Conservation (phyloP, 2,113 vertebrate genomes). For the Phrynosoma blainvillii region DNA sequence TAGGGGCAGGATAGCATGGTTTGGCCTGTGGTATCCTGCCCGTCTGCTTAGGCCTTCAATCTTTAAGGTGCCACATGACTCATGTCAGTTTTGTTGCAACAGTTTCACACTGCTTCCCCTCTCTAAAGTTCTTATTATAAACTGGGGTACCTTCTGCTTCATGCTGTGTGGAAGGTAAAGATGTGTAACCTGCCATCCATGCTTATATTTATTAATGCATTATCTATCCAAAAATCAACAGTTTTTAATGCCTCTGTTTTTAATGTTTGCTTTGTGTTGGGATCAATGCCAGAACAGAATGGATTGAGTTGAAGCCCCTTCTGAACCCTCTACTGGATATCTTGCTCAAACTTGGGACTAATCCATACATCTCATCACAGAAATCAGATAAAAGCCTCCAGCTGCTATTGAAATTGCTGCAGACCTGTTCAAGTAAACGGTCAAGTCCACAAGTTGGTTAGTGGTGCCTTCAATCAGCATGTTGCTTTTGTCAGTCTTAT, state of each 20-base stretch:
- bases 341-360: slow-evolving; percentile 86
- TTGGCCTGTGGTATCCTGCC: too few species aligned
- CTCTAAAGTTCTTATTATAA: background rate
- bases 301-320: slow-evolving; percentile 76
- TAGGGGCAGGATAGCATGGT: too few species aligned
- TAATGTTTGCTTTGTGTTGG: slow-evolving; percentile 72
- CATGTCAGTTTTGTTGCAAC: too few species aligned
- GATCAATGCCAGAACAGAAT: slow-evolving; percentile 67
- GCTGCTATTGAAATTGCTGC: slow-evolving; percentile 84
- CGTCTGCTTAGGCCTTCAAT: too few species aligned
- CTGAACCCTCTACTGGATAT: slow-evolving; percentile 88
- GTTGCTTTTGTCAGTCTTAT: slow-evolving; percentile 52
- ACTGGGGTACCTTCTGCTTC: background rate
- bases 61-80: too few species aligned
- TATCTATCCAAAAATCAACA: slow-evolving; percentile 41
- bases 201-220: slow-evolving; percentile 8
- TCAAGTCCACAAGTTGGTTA: slow-evolving; percentile 71
- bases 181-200: slow-evolving; percentile 22
- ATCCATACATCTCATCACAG: slow-evolving; percentile 86
- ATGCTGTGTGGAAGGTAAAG: slow-evolving; percentile 17
- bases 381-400: slow-evolving; percentile 93
- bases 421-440: slow-evolving; percentile 71
- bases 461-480: slow-evolving; percentile 64
- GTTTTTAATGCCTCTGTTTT: slow-evolving; percentile 53
- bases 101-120: too few species aligned